Evolutionary conservation across 2,888 invertebrate genomes (phyloP).

Genomic region (Thera britannica): DNA sequence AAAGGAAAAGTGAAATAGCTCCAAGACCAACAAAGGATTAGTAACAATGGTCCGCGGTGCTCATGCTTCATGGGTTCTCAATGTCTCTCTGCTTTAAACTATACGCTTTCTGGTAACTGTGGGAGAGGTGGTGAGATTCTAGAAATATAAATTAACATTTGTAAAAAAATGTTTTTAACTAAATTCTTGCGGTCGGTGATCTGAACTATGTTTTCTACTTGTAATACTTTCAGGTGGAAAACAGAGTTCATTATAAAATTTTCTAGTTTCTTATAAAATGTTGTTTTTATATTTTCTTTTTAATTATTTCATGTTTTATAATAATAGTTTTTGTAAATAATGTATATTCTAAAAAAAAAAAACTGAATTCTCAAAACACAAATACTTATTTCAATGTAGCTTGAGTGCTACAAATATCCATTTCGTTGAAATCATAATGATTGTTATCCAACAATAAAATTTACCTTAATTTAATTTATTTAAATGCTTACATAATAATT

Average conservation of each 20-base stretch:
- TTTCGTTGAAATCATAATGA: background rate
- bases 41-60: slow-evolving; percentile 28
- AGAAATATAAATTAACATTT: background rate
- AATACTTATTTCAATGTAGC: background rate
- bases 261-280: no score
- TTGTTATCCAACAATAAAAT: background rate
- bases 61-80: slow-evolving; percentile 31
- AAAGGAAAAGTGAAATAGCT: slow-evolving; percentile 7
- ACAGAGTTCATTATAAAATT: no score
- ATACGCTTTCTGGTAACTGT: slow-evolving; percentile 33
- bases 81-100: slow-evolving; percentile 27
- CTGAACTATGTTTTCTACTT: no score
- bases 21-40: slow-evolving; percentile 22
- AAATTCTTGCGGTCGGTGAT: no score
- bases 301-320: no score
- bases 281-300: no score
- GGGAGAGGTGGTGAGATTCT: slow-evolving; percentile 13
- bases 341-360: no score
- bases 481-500: background rate
- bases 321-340: no score
- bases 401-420: background rate
- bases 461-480: background rate
- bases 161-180: no score
- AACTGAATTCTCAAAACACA: no score
- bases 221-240: no score